phyloP scores from a whole-genome alignment of 2,113 vertebrate species.

The Falco punctatus region DNA sequence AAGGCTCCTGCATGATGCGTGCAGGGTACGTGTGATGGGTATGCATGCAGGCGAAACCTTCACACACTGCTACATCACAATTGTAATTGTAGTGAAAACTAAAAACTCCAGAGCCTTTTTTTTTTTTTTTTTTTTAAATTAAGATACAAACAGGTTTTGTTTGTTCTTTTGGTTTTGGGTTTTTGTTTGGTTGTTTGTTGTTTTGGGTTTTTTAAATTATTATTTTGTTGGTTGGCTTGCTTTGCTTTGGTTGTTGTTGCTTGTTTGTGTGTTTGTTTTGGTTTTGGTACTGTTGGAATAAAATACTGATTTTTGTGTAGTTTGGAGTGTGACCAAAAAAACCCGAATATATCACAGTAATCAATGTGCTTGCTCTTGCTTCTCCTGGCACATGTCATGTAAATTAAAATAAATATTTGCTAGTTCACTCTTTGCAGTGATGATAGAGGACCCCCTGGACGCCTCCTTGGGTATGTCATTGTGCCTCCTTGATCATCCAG shows the following conservation, averaged over 20 bases:
- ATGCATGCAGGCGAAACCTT: no score
- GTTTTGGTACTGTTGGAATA: not conserved
- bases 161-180: not conserved
- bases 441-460: not conserved
- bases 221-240: not conserved
- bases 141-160: not conserved
- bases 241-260: not conserved
- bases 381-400: not conserved
- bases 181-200: not conserved
- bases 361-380: not conserved
- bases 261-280: not conserved
- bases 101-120: not conserved
- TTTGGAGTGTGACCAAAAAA: not conserved
- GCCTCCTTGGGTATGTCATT: not conserved
- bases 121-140: not conserved
- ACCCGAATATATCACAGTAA: no score
- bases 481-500: not conserved
- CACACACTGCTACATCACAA: not conserved
- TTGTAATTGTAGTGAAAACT: not conserved
- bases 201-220: not conserved
- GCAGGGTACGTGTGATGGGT: not conserved
- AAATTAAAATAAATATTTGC: not conserved
- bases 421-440: not conserved
- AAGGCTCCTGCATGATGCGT: not conserved
- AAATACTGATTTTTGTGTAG: not conserved